Base-by-base conservation (phyloP, 2,113 vertebrate species). In the Triplophysa siluroides region DNA sequence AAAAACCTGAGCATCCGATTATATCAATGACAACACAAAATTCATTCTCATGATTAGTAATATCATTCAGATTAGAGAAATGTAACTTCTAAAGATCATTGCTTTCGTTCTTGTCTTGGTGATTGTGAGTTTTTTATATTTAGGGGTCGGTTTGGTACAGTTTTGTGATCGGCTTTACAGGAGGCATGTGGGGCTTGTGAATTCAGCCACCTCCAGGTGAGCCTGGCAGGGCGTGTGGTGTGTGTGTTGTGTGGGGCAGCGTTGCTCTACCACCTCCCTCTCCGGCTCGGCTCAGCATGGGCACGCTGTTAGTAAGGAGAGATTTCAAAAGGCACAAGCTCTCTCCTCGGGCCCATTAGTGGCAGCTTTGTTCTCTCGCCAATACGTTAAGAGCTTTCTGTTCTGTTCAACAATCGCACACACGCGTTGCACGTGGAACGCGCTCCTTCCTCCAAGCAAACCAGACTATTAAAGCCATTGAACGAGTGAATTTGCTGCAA, bases 1-100 rank as follows among this genome's bases (percentile, higher is more conserved):
- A 91, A 95, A 82, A 96, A 95, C 95, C 95, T 93, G 95, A 50
- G 45, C 45, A 50, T 14, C 45, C 12, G 45, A 50, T 50, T 12
- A 50, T 50, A 52, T 52, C 13, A 14, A 18, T 52, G 50, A 52
- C 50, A 52, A 18, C 50, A 52, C 50, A 16, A 52, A 52, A 8
- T n/a, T 7, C 19, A n/a, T 14, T 54, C 14, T 19, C 18, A 54
- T 4, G 14, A 56, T 56, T 19, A 56, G 54, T 45, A 11, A 52
- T 52, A 52, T 18, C 16, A 52, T 52, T 52, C 4, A 52, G 16
- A 52, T 52, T 16, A 52, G 50, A 18, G 5, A 19, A 18, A 52
- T 5, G 14, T 52, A 1, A 18, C 16, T 18, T 0, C 33, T 7
- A 38, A 38, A 38, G 33, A 38, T 38, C 33, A 33, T 33, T 33